Base-by-base conservation (phyloP, 2,888 invertebrate species). In the Plutella xylostella region DNA sequence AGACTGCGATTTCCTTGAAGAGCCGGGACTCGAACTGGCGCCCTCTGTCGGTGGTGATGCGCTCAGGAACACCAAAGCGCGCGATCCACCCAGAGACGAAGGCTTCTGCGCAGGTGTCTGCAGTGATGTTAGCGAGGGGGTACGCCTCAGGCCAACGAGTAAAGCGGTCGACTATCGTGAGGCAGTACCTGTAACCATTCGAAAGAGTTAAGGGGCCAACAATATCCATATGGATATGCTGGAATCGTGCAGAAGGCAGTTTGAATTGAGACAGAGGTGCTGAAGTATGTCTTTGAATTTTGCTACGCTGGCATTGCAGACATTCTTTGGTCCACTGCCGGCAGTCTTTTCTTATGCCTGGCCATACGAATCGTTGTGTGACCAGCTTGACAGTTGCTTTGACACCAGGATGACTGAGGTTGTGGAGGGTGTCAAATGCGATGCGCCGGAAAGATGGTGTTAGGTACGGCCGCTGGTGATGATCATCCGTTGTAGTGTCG, bases 21-120 rank as follows among this genome's bases (percentile, higher is more conserved):
- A 60, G 65, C 7, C 55, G 54, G 1, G 61, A 63, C 4, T 61
- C 49, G 1, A 71, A 51, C 51, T 67, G 62, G 3, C 63, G 30
- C 43, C 69, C 63, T 45, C 64, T 65, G 9, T 61, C 53, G 33
- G 59, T 55, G 46, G 65, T 69, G 9, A 57, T 61, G 11, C 25
- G 38, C 46, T 6, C 20, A 2, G 42, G 42, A 19, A 17, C 17
- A 4, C 42, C 42, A 19, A 42, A 42, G n/a, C 42, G 28, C 4
- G 11, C 7, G 17, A 42, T 33, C 42, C 42, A 42, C 12, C 33
- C 33, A 3, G 22, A 18, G 18, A 25, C 18, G 5, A 42, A 33
- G 3, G n/a, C 19, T 19, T 19, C 12, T 17, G 42, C 42, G n/a
- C 12, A 11, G 6, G 28, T 42, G 11, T 42, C 42, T 12, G 42